Conservation (phyloP, 2,888 invertebrate species). For the Oscheius sp. region DNA sequence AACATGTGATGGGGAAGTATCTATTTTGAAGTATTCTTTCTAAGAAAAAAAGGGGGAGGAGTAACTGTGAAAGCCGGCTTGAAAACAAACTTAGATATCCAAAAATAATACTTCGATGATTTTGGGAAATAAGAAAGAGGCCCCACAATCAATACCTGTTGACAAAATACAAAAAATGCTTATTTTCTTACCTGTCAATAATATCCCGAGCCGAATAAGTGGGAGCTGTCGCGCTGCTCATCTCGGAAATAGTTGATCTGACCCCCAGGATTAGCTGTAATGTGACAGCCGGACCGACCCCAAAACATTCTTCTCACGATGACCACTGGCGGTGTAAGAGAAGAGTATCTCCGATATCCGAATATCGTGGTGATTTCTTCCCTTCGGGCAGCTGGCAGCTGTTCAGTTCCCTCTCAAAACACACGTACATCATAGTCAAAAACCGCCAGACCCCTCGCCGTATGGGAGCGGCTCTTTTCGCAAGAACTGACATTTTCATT, state of each 20-base stretch:
- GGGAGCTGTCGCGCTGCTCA: constrained; percentile 32
- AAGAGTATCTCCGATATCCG: too few species aligned
- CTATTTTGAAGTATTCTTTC: too few species aligned
- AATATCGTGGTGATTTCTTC: background rate
- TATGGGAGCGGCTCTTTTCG: too few species aligned
- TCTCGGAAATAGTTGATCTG: constrained; percentile 26
- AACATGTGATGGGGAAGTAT: too few species aligned
- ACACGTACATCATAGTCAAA: background rate
- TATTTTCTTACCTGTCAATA: constrained; percentile 26
- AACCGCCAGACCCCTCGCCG: background rate
- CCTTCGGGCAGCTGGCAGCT: background rate
- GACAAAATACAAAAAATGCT: too few species aligned
- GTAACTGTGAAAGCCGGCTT: too few species aligned
- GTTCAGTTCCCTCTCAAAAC: background rate
- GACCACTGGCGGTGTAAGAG: constrained; percentile 21
- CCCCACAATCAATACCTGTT: too few species aligned
- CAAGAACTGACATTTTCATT: constrained; percentile 20
- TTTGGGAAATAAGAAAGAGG: too few species aligned
- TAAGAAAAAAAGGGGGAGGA: too few species aligned
- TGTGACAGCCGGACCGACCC: constrained; percentile 31
- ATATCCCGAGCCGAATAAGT: constrained; percentile 39
- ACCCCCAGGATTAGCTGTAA: constrained; percentile 27
- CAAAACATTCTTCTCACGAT: constrained; percentile 34
- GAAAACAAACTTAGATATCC: too few species aligned
- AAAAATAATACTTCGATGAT: too few species aligned